Percentiles rank a stretch among this genome's conserved stretches.
Evolutionary conservation across 2,888 invertebrate genomes (phyloP).

Genomic region (Sialis lutaria): DNA sequence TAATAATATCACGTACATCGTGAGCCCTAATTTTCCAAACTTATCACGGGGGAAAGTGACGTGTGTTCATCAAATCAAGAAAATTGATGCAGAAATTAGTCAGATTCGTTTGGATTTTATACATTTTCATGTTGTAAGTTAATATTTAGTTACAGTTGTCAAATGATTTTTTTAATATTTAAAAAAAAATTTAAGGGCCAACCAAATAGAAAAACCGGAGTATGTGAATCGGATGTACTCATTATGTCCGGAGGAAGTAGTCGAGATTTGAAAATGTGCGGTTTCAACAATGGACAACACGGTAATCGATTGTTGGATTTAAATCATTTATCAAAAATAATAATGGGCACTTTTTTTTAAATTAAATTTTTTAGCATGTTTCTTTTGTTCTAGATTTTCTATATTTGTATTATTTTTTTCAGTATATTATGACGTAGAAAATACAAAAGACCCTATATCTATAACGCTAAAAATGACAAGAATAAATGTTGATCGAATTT

Average conservation of each 20-base stretch:
- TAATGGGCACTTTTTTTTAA: too few relatives aligned
- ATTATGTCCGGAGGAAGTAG: slow-evolving; percentile 36
- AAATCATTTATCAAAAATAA: too few relatives aligned
- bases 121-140: slow-evolving; percentile 61
- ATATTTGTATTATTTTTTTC: slow-evolving; percentile 14
- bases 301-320: slow-evolving; percentile 33
- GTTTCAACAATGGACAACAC: slow-evolving; percentile 72
- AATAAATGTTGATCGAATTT: slow-evolving; percentile 48
- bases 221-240: slow-evolving; percentile 61
- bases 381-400: not conserved
- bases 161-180: slow-evolving; percentile 3
- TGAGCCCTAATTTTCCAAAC: slow-evolving; percentile 68
- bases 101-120: slow-evolving; percentile 71
- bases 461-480: slow-evolving; percentile 38
- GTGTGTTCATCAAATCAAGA: slow-evolving; percentile 55
- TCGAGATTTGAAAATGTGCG: slow-evolving; percentile 48
- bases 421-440: slow-evolving; percentile 55
- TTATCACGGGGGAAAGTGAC: slow-evolving; percentile 46
- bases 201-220: slow-evolving; percentile 60
- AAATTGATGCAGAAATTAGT: slow-evolving; percentile 61
- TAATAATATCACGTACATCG: slow-evolving; percentile 69
- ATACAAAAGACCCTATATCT: slow-evolving; percentile 27
- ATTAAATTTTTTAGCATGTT: too few relatives aligned
- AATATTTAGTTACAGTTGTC: slow-evolving; percentile 3
- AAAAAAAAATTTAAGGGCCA: slow-evolving; percentile 44